phyloP scores from a whole-genome alignment of 2,888 invertebrate genomes.

The Chaetoderma sp. region DNA sequence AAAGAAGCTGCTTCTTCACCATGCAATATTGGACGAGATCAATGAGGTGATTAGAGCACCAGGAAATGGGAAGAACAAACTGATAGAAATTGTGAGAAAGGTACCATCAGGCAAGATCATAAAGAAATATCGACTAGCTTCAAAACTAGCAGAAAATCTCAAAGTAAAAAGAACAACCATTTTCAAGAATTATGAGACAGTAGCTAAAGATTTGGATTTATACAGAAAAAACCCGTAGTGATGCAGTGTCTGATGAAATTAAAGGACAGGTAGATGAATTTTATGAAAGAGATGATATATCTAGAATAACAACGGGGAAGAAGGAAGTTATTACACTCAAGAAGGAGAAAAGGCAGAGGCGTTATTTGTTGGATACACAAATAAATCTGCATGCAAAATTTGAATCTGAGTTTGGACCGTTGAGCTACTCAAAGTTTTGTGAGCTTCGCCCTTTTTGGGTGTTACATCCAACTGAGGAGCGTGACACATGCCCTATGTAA shows the following conservation, averaged over 20 bases:
- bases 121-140: too few species aligned
- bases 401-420: slow-evolving; percentile 15
- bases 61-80: too few species aligned
- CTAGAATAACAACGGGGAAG: slow-evolving; percentile 28
- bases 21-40: too few species aligned
- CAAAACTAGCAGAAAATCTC: too few species aligned
- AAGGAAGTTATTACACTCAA: slow-evolving; percentile 22
- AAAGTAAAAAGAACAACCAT: too few species aligned
- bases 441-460: slow-evolving; percentile 30
- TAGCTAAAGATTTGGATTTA: too few species aligned
- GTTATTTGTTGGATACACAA: slow-evolving; percentile 27
- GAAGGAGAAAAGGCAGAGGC: slow-evolving; percentile 25
- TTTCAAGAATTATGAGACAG: too few species aligned
- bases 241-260: too few species aligned
- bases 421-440: slow-evolving; percentile 31
- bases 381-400: slow-evolving; percentile 30
- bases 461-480: slow-evolving; percentile 27
- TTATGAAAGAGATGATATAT: slow-evolving; percentile 33
- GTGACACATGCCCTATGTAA: slow-evolving; percentile 35
- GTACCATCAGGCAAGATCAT: too few species aligned
- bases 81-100: too few species aligned
- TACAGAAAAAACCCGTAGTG: slow-evolving; percentile 12
- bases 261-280: slow-evolving; percentile 19
- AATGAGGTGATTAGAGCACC: too few species aligned
- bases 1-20: too few species aligned